phyloP scores from a whole-genome alignment of 2,113 vertebrate species.

The Rhabdornis inornatus region DNA sequence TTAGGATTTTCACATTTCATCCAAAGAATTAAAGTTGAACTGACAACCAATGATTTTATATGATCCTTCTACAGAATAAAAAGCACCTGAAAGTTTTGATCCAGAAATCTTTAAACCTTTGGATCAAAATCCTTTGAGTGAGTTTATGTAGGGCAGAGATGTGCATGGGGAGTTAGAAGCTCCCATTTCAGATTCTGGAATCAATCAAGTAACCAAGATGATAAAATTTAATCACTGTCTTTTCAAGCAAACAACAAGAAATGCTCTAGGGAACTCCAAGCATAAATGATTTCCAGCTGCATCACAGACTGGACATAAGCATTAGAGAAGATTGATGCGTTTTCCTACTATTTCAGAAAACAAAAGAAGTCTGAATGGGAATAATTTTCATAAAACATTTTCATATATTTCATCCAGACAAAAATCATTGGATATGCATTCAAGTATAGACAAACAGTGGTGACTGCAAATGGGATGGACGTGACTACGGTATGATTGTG shows the following conservation, averaged over 20 bases:
- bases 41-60: background rate
- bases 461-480: background rate
- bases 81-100: background rate
- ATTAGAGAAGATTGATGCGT: background rate
- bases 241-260: slow-evolving; percentile 10
- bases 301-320: background rate
- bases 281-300: background rate
- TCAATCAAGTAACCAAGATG: background rate
- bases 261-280: background rate
- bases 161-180: background rate
- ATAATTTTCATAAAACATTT: background rate
- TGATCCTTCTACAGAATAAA: background rate
- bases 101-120: background rate
- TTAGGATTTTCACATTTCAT: background rate
- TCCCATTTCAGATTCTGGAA: slow-evolving; percentile 12
- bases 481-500: background rate
- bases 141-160: background rate
- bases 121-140: background rate
- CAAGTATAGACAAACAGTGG: background rate
- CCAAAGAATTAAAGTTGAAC: background rate
- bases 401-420: background rate
- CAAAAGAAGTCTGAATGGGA: background rate
- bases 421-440: background rate
- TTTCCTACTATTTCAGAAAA: background rate
- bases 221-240: slow-evolving; percentile 19